Base-by-base conservation (phyloP, 1,140 invertebrate species). In the Aradophagus sp. region DNA sequence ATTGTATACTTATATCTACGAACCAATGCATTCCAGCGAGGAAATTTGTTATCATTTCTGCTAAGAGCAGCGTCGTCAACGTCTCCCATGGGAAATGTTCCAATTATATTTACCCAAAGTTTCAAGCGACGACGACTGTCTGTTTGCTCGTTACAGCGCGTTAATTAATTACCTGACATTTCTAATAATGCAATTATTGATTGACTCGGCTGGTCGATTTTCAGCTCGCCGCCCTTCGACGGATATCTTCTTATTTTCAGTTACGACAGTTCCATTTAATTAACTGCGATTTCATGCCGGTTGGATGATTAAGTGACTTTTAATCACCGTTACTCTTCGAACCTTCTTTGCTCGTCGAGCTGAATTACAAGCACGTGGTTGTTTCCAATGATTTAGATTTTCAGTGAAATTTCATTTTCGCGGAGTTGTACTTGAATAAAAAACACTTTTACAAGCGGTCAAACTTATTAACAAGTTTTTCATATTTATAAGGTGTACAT, bases 51-150 rank as follows among this genome's bases (percentile, higher is more conserved):
- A 73, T 59, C 58, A 58, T 59, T 67, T 71, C 56, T 61, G 23
- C 55, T 61, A 74, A 68, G 63, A 73, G 62, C 50, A 45, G 41
- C 32, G 44, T 59, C 65, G 42, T 35, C 26, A 42, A 66, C 42
- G 48, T 69, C 41, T 68, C 65, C 68, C 67, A 17, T 7, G 73
- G 62, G 73, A 74, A 68, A 74, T 65, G 29, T 62, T 27, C 67
- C 73, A 68, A 74, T 74, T 67, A 74, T 74, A 71, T 74, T 71
- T 71, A 67, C 73, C 53, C 62, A 63, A 74, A 74, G 73, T 71
- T 74, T 63, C 23, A 36, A 65, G 32, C 73, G 62, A 63, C 66
- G 53, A 58, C 52, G 59, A 70, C 66, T 61, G 55, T 55, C 62
- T 67, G 56, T 74, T 74, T 71, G 53, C 66, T 63, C 58, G 50